phyloP scores from a whole-genome alignment of 2,888 invertebrate genomes.

The Tachystola acroxantha region DNA sequence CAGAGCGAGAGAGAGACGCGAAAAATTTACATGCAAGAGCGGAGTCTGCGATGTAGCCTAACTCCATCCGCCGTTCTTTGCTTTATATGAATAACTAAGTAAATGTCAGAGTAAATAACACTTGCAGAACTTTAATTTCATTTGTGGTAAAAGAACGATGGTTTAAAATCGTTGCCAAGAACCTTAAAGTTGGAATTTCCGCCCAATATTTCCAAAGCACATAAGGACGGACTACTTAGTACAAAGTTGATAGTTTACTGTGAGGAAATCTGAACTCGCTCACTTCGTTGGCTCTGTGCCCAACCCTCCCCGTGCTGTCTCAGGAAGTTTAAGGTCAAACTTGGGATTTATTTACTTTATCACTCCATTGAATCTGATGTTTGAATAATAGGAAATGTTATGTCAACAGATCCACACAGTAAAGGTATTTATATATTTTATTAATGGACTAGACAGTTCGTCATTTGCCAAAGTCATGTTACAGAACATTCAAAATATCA shows the following conservation, averaged over 20 bases:
- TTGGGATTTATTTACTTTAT: conserved; percentile 18
- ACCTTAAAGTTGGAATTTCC: conserved; percentile 8
- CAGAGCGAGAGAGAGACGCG: too few relatives aligned
- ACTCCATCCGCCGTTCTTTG: too few relatives aligned
- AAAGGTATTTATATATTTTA: too few relatives aligned
- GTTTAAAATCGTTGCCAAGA: not conserved
- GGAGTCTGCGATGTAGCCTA: too few relatives aligned
- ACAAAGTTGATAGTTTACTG: conserved; percentile 14
- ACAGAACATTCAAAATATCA: too few relatives aligned
- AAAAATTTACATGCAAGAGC: too few relatives aligned
- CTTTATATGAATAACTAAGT: too few relatives aligned
- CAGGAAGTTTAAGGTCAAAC: conserved; percentile 17
- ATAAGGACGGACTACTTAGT: conserved; percentile 15
- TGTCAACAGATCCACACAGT: not conserved
- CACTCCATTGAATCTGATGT: conserved; percentile 17
- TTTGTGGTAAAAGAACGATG: too few relatives aligned
- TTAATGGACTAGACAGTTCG: too few relatives aligned
- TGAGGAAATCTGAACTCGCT: conserved; percentile 10
- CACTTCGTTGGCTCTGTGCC: conserved; percentile 15
- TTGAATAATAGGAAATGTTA: conserved; percentile 6
- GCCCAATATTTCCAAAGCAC: conserved; percentile 14
- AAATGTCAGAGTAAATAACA: too few relatives aligned
- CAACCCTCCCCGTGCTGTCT: conserved; percentile 11
- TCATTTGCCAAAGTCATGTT: too few relatives aligned
- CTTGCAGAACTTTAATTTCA: too few relatives aligned